These are phyloP conservation scores for Magallana angulata DNA, from an alignment of 1,140 invertebrate genomes.

Conservation along the genomic window DNA sequence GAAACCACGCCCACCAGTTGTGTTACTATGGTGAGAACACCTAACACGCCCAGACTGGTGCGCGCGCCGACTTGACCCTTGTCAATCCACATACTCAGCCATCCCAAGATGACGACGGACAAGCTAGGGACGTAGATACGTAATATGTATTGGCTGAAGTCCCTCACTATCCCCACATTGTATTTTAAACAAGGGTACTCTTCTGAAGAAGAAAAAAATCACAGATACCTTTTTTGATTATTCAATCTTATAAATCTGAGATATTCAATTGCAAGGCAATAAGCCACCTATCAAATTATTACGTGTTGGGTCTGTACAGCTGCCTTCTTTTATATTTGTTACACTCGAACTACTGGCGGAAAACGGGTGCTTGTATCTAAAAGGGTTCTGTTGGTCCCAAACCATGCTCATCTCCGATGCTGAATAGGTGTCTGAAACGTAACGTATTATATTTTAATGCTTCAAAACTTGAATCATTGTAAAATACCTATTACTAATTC, in stretches of 20 bases:
- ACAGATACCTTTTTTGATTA: no score
- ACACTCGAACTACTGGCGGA: background rate
- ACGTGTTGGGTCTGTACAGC: background rate
- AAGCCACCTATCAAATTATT: background rate
- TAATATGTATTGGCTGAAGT: slow-evolving; percentile 33
- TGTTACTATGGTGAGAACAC: slow-evolving; percentile 48
- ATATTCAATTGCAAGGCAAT: no score
- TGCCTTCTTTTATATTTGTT: background rate
- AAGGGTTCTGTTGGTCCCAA: background rate
- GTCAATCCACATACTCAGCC: slow-evolving; percentile 51
- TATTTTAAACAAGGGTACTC: slow-evolving; percentile 43
- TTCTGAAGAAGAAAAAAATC: slow-evolving; percentile 29
- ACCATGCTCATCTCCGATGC: background rate
- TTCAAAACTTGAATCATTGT: no score
- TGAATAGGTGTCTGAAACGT: background rate
- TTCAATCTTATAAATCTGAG: no score
- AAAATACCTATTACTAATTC: no score
- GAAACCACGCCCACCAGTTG: slow-evolving; percentile 44
- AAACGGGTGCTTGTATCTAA: background rate
- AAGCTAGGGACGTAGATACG: slow-evolving; percentile 49
- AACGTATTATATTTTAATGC: no score
- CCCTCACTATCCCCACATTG: background rate
- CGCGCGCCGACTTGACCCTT: slow-evolving; percentile 46
- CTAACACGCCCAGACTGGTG: slow-evolving; percentile 47
- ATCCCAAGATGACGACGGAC: slow-evolving; percentile 35